phyloP scores from a whole-genome alignment of 2,888 invertebrate species.

The Melanchra persicariae region DNA sequence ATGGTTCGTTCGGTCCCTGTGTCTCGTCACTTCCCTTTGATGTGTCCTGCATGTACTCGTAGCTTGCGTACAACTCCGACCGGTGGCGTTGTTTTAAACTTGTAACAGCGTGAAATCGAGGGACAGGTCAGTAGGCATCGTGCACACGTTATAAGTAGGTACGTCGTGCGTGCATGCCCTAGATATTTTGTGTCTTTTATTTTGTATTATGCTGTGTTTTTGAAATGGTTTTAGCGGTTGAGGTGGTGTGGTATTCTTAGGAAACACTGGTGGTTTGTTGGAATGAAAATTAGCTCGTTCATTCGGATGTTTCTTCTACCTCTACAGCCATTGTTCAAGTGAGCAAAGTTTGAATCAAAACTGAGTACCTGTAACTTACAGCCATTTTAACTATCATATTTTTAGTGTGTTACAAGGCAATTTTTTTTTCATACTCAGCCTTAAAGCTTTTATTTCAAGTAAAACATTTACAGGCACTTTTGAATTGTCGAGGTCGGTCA shows the following conservation, averaged over 20 bases:
- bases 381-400: not conserved
- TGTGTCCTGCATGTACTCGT: conserved; percentile 62
- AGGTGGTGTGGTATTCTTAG: not conserved
- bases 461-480: too few relatives aligned
- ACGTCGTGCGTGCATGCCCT: conserved; percentile 47
- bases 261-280: not conserved
- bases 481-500: too few relatives aligned
- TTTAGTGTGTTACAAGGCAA: too few relatives aligned
- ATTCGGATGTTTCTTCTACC: not conserved
- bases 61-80: conserved; percentile 60
- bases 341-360: not conserved
- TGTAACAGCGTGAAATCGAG: conserved; percentile 85
- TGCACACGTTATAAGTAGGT: conserved; percentile 71
- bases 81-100: conserved; percentile 78
- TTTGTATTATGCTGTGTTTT: conserved; percentile 25
- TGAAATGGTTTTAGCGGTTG: not conserved
- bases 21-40: conserved; percentile 69
- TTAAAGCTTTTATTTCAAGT: too few relatives aligned
- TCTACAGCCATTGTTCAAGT: not conserved
- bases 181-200: conserved; percentile 52
- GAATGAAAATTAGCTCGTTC: not conserved
- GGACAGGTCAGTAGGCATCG: conserved; percentile 84
- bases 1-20: conserved; percentile 47
- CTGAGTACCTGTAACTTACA: not conserved
- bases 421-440: too few relatives aligned